Percentiles rank a stretch among this genome's conserved stretches.
phyloP scores from a whole-genome alignment of 2,797 vertebrate species.

The Thaleichthys pacificus region DNA sequence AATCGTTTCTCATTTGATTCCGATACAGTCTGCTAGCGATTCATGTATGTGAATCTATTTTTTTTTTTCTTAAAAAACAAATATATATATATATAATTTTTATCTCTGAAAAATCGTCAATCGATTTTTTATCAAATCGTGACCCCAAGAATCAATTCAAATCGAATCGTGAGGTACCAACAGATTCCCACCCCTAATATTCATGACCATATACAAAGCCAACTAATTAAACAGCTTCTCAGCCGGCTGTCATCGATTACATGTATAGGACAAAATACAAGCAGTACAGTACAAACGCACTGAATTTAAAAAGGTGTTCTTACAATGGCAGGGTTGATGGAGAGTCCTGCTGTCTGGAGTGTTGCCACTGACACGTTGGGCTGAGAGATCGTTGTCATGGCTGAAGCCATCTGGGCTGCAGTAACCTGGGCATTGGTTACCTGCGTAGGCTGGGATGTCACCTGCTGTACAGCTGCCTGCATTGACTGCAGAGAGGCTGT shows the following conservation, averaged over 20 bases:
- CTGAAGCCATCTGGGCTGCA: slow-evolving; percentile 61
- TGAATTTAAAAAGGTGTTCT: slow-evolving; percentile 22
- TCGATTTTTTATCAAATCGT: too few relatives aligned
- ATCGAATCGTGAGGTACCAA: too few relatives aligned
- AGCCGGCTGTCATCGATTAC: neutral
- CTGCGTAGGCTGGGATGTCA: slow-evolving; percentile 68
- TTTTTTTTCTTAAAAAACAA: too few relatives aligned
- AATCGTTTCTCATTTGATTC: neutral
- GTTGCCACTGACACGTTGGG: slow-evolving; percentile 79
- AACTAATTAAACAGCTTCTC: neutral
- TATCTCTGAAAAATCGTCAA: too few relatives aligned
- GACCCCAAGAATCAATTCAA: too few relatives aligned
- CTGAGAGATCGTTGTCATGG: slow-evolving; percentile 73
- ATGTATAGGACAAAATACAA: neutral
- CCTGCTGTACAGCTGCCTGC: slow-evolving; percentile 63
- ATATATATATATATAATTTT: too few relatives aligned
- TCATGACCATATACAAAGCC: too few relatives aligned
- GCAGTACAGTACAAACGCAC: neutral
- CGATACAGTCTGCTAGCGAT: neutral
- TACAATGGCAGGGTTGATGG: slow-evolving; percentile 92
- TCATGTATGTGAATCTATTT: too few relatives aligned
- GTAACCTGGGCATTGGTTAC: slow-evolving; percentile 69
- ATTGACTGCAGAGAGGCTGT: slow-evolving; percentile 69
- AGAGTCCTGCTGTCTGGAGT: slow-evolving; percentile 87
- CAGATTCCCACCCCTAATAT: too few relatives aligned